Evolutionary conservation across 2,113 vertebrate genomes (phyloP).

Genomic region (pig (Sus scrofa)): T2T-Sscrofa CM000816.6:35941001-35941500

Average conservation of each 20-base stretch:
- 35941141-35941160: neutral
- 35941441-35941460: too few relatives aligned
- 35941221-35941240: neutral
- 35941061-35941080: neutral
- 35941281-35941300: neutral
- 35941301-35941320: neutral
- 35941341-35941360: neutral
- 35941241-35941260: neutral
- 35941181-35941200: constrained; percentile 16
- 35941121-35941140: neutral
- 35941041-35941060: neutral
- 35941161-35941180: neutral
- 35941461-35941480: too few relatives aligned
- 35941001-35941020: neutral
- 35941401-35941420: too few relatives aligned
- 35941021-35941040: neutral
- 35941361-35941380: constrained; percentile 49
- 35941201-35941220: neutral
- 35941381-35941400: too few relatives aligned
- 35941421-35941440: too few relatives aligned
- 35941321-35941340: neutral
- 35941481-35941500: too few relatives aligned
- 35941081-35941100: neutral
- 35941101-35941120: neutral
- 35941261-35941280: neutral